Evolutionary conservation across 2,888 invertebrate genomes (phyloP).

Genomic region (Podabrus alpinus): DNA sequence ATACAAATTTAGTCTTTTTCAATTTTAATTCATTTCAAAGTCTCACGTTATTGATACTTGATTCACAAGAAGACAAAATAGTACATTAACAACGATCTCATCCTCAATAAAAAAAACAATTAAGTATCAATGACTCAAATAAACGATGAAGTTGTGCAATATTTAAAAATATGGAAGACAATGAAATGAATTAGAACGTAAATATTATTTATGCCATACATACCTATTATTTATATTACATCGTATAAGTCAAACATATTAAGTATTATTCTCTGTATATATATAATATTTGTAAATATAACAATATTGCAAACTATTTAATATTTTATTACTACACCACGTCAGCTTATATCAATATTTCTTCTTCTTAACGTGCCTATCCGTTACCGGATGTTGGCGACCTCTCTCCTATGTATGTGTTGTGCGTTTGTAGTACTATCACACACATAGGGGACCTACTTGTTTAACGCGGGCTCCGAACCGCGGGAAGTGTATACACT

Average conservation of each 20-base stretch:
- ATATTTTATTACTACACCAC: not conserved
- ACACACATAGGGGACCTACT: too few species aligned
- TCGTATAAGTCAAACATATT: not conserved
- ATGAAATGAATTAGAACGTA: not conserved
- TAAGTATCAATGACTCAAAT: not conserved
- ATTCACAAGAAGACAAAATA: not conserved
- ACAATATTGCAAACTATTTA: not conserved
- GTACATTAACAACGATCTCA: not conserved
- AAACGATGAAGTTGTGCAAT: not conserved
- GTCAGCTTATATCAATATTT: too few species aligned
- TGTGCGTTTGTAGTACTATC: too few species aligned
- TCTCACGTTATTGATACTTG: not conserved
- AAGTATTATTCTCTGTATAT: not conserved
- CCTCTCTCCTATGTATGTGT: too few species aligned
- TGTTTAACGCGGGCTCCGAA: too few species aligned
- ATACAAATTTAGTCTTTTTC: slow-evolving; percentile 10
- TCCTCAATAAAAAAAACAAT: not conserved
- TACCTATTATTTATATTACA: not conserved
- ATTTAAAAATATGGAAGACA: not conserved
- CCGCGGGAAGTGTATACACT: too few species aligned
- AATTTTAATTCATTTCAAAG: not conserved
- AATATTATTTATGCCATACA: not conserved
- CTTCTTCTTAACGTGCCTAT: too few species aligned
- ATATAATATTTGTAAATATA: not conserved
- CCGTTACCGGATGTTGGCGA: too few species aligned